phyloP scores from a whole-genome alignment of 2,888 invertebrate species.

The Prenolepis imparis region DNA sequence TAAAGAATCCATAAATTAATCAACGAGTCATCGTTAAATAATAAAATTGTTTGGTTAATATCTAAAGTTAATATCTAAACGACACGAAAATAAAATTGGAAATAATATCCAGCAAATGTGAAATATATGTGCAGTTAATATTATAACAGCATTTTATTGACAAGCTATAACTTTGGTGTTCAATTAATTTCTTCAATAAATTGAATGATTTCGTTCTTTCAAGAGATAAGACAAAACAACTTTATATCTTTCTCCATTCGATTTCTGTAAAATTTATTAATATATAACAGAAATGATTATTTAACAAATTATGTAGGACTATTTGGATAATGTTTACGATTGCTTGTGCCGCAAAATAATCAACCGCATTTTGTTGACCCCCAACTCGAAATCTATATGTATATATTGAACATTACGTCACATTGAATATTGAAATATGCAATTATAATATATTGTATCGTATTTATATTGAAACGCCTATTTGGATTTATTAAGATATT shows the following conservation, averaged over 20 bases:
- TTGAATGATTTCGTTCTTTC: neutral
- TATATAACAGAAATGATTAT: neutral
- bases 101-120: neutral
- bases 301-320: neutral
- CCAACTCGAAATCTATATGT: neutral
- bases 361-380: neutral
- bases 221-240: neutral
- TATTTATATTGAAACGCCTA: neutral
- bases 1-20: neutral
- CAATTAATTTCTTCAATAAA: neutral
- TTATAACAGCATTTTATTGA: neutral
- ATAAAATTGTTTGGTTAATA: neutral
- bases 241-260: neutral
- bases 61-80: slow-evolving; percentile 13
- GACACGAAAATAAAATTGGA: neutral
- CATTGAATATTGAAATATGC: neutral
- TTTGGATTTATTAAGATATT: neutral
- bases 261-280: neutral
- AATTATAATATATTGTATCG: neutral
- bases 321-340: slow-evolving; percentile 5
- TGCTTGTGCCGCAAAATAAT: neutral
- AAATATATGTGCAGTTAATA: neutral
- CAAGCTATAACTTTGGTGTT: neutral
- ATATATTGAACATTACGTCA: neutral
- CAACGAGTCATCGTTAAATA: neutral